Evolutionary conservation across 2,113 vertebrate genomes (phyloP), one percentile per base, ranked within the genome.

Genomic region (Myotis yumanensis): DNA sequence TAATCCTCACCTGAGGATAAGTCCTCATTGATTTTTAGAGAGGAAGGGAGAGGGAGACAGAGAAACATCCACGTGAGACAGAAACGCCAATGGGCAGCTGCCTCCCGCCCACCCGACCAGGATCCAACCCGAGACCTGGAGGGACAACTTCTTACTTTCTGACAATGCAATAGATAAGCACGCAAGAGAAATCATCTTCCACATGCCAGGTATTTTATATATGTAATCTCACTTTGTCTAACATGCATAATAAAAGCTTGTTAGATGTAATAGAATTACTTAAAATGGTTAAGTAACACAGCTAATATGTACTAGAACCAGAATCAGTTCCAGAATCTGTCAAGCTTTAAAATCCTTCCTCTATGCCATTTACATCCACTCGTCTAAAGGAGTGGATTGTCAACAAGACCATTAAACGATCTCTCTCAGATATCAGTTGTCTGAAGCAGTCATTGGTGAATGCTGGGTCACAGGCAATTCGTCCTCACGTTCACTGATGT

Each of bases 221-320:
- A n/a, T 20, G 28, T 48, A 81, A 89, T 90, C 48, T 93, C 68
- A 46, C 90, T 96, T 92, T 25, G 51, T 92, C 92, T 85, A 90
- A 91, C 72, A 88, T 82, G 77, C 72, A 92, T 77, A 89, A 93
- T 91, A 77, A 94, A 85, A 93, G 72, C 82, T 79, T 86, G 23
- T 95, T 93, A 87, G 30, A 84, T 16, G 16, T 95, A 95, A 90
- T 95, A 28, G 95, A 86, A 86, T 88, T 85, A 57, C 25, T 82
- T 81, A 52, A 93, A 93, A 72, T 52, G 16, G 52, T 72, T 93
- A 95, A 93, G 18, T 89, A 95, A 81, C 32, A 90, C 32, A 62
- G 52, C 18, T 93, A 91, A 94, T 87, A 64, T 2, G 3, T 16
- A 83, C 32, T 16, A 69, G 76, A 90, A 68, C 25, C 30, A 90